Evolutionary conservation across 1,140 invertebrate species (phyloP).

Genomic region (Macrostomum lignano): DNA sequence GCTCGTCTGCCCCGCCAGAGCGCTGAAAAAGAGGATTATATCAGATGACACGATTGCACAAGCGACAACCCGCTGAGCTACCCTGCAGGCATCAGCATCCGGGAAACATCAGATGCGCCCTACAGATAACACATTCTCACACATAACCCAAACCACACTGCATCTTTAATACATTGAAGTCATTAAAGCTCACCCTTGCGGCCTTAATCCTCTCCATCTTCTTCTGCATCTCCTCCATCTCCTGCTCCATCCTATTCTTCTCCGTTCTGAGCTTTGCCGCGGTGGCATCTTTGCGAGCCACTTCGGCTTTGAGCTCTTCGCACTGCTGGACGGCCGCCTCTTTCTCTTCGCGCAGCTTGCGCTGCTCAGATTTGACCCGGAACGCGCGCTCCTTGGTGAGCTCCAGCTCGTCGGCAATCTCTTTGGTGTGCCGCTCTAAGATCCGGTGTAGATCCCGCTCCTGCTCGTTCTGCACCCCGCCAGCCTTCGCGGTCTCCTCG

Average conservation of each 20-base stretch:
- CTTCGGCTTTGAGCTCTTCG: conserved; percentile 17
- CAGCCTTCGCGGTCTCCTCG: conserved; percentile 15
- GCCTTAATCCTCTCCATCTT: conserved; percentile 32
- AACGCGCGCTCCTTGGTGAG: conserved; percentile 15
- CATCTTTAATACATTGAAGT: no score
- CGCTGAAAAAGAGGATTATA: no score
- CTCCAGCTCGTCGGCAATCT: conserved; percentile 20
- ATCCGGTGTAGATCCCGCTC: conserved; percentile 29
- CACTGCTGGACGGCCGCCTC: conserved; percentile 32
- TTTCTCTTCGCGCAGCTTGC: conserved; percentile 30
- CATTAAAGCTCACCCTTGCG: conserved; percentile 4
- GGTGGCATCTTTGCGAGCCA: conserved; percentile 17
- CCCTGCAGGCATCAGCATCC: no score
- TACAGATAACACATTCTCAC: no score
- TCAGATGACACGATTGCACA: no score
- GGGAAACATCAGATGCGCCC: no score
- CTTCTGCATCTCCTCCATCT: conserved; percentile 33
- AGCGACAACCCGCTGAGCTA: no score
- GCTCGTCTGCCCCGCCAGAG: no score
- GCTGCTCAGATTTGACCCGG: conserved; percentile 13
- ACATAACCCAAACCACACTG: no score
- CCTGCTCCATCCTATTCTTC: conserved; percentile 31
- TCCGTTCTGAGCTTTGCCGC: conserved; percentile 17
- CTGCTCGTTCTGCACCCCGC: conserved; percentile 12
- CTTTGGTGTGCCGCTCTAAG: conserved; percentile 33